A percentile compares a stretch with the other conserved stretches of the same genome.
Conservation (phyloP, 2,797 vertebrate genomes). For the Sebastes miniatus region DNA sequence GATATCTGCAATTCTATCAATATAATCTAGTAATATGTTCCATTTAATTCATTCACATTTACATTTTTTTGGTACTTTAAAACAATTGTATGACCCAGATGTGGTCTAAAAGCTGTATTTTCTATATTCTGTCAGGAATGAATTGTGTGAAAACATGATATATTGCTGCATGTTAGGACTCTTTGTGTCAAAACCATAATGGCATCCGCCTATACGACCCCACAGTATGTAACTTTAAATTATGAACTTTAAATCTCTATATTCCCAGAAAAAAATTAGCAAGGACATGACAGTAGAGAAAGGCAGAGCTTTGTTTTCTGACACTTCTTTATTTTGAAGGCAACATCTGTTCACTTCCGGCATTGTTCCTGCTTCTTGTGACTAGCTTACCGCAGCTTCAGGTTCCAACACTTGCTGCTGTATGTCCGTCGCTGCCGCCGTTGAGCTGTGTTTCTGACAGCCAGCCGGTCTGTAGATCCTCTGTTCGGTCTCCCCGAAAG, state of each 20-base stretch:
- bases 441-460: background rate
- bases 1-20: too few relatives aligned
- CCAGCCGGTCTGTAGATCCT: background rate
- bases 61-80: too few relatives aligned
- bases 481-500: background rate
- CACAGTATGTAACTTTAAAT: background rate
- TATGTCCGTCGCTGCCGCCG: background rate
- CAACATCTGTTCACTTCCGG: accelerated
- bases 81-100: too few relatives aligned
- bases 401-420: constrained; percentile 1
- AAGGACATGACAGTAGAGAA: too few relatives aligned
- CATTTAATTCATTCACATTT: too few relatives aligned
- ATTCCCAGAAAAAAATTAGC: background rate
- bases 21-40: too few relatives aligned
- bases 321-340: constrained; percentile 41
- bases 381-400: background rate
- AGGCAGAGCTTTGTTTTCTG: too few relatives aligned
- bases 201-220: background rate
- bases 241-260: background rate
- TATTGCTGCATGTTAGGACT: background rate
- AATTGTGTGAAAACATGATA: background rate
- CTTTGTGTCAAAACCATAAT: background rate
- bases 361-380: background rate
- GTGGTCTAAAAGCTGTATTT: too few relatives aligned
- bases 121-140: background rate